Percentiles rank a stretch among this genome's conserved stretches.
These are phyloP conservation scores for Pollicipes pollicipes DNA, from an alignment of 1,140 invertebrate species.

Conservation along the genomic window DNA sequence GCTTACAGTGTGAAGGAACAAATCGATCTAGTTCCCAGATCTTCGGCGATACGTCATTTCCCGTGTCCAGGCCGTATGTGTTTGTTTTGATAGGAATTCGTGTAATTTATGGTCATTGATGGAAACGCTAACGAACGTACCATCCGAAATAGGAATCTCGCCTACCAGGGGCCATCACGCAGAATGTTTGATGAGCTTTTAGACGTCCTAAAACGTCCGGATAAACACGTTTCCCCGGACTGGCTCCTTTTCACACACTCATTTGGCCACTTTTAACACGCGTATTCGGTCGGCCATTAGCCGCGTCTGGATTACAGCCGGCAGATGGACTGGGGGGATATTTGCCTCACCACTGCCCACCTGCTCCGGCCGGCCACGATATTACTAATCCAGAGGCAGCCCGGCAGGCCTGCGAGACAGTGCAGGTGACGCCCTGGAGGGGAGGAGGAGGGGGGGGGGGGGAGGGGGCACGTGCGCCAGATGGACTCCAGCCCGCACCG, in stretches of 20 bases:
- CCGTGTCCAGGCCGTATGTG: neutral
- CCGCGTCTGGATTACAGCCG: neutral
- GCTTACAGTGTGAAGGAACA: neutral
- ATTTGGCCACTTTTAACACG: neutral
- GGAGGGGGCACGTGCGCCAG: neutral
- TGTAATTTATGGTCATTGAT: neutral
- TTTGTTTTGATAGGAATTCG: constrained; percentile 2
- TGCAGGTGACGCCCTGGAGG: neutral
- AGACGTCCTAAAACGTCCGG: neutral
- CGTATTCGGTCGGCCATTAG: too few species aligned
- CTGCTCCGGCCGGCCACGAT: neutral
- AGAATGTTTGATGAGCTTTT: neutral
- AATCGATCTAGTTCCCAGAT: neutral
- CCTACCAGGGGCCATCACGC: too few species aligned
- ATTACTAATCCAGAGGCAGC: neutral
- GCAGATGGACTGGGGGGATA: neutral
- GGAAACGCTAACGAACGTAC: neutral
- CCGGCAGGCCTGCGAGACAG: too few species aligned
- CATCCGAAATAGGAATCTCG: neutral
- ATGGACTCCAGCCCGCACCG: neutral
- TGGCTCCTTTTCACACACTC: neutral
- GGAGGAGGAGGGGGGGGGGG: too few species aligned
- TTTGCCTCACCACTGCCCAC: neutral
- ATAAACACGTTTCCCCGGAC: neutral
- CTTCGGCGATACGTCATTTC: neutral